phyloP scores from a whole-genome alignment of 2,888 invertebrate genomes.

The Drosophila atroscutellata region DNA sequence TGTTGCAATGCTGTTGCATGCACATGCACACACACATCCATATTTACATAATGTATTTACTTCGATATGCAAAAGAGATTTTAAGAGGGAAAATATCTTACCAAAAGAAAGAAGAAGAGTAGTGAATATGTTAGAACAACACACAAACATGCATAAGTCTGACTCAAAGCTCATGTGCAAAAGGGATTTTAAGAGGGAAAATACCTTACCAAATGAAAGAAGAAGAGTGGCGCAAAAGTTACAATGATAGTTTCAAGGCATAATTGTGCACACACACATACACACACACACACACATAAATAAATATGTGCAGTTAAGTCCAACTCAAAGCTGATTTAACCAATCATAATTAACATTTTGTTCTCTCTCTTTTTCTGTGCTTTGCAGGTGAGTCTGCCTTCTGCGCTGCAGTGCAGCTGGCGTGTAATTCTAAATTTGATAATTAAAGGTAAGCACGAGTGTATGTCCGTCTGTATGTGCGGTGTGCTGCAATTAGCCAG shows the following conservation, averaged over 20 bases:
- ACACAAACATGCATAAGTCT: neutral
- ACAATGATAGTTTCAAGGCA: neutral
- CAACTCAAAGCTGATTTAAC: slow-evolving; percentile 27
- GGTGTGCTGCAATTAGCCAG: slow-evolving; percentile 49
- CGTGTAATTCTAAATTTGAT: slow-evolving; percentile 56
- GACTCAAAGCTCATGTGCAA: neutral
- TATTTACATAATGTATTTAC: neutral
- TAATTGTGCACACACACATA: neutral
- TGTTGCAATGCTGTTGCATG: slow-evolving; percentile 41
- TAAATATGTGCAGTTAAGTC: slow-evolving; percentile 4
- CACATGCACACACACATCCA: neutral
- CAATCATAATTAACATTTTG: slow-evolving; percentile 45
- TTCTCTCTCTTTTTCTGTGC: slow-evolving; percentile 31
- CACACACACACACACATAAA: neutral
- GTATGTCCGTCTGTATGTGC: neutral
- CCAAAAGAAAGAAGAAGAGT: neutral
- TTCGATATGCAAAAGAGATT: neutral
- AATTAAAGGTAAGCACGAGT: slow-evolving; percentile 62
- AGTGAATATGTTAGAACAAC: neutral
- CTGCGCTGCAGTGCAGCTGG: slow-evolving; percentile 28
- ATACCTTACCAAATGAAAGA: neutral
- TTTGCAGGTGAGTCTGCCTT: slow-evolving; percentile 72
- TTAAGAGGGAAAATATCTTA: neutral
- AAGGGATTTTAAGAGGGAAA: neutral
- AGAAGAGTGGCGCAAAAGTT: neutral